Conservation (phyloP, 2,888 invertebrate species). For the Entomobrya multifasciata region DNA sequence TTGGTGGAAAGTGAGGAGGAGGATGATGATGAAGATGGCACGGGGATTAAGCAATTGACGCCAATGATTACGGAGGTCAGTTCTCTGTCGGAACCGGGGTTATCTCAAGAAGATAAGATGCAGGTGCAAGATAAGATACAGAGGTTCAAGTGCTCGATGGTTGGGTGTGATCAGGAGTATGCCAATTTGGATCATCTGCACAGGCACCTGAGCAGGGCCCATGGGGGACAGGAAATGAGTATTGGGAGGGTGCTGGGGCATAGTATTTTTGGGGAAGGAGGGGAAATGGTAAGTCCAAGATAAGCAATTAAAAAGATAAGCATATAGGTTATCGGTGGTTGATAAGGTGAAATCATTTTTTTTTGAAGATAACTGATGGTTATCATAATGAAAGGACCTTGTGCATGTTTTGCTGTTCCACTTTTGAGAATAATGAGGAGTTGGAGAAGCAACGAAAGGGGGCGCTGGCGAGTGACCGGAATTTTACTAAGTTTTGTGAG, state of each 20-base stretch:
- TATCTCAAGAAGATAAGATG: background rate
- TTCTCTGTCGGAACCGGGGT: background rate
- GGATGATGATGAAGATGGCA: background rate
- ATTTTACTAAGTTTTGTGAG: constrained; percentile 17
- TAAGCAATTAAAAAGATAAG: too few species aligned
- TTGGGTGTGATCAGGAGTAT: background rate
- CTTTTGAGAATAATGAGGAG: background rate
- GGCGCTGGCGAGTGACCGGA: background rate
- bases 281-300: background rate
- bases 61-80: background rate
- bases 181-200: background rate
- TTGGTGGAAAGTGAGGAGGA: background rate
- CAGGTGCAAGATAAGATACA: too few species aligned
- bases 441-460: background rate
- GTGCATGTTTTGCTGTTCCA: constrained; percentile 24
- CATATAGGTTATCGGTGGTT: too few species aligned
- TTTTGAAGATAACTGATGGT: background rate
- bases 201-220: constrained; percentile 1
- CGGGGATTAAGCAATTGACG: background rate
- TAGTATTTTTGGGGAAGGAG: background rate
- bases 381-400: background rate
- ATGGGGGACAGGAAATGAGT: background rate
- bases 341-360: too few species aligned
- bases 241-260: background rate
- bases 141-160: background rate